Evolutionary conservation across 2,797 vertebrate genomes (phyloP).

Genomic region (Erethizon dorsatum): DNA sequence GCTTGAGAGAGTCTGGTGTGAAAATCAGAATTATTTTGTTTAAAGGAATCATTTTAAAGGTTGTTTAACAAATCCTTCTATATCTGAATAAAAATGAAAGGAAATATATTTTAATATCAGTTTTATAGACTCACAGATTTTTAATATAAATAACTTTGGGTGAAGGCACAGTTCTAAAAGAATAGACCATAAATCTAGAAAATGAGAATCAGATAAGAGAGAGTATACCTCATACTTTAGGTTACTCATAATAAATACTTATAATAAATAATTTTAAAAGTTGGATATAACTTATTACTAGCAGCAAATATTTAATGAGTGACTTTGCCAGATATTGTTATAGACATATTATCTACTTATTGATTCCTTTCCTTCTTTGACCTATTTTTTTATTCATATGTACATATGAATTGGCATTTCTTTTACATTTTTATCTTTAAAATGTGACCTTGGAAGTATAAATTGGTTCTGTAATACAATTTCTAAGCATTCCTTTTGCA

Average conservation of each 20-base stretch:
- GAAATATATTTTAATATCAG: constrained; percentile 67
- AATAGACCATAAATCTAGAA: not conserved
- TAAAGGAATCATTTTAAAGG: constrained; percentile 68
- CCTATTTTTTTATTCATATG: not conserved
- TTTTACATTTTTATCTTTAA: constrained; percentile 1
- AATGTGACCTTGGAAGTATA: not conserved
- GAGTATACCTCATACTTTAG: not conserved
- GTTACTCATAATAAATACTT: constrained; percentile 14
- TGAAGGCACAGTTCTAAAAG: not conserved
- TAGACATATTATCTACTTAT: not conserved
- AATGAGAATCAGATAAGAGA: not conserved
- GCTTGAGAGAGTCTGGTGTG: constrained; percentile 28
- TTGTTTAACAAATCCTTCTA: constrained; percentile 41
- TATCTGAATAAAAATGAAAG: constrained; percentile 72
- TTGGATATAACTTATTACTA: not conserved
- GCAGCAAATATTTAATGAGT: constrained; percentile 20
- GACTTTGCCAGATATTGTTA: too few species aligned
- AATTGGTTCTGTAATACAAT: not conserved
- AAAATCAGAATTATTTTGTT: constrained; percentile 66
- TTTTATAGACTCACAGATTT: constrained; percentile 74
- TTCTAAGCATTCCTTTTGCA: not conserved
- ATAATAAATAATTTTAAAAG: not conserved
- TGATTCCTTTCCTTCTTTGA: constrained; percentile 42
- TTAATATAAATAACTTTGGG: not conserved
- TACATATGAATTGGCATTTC: not conserved